Base-by-base conservation (phyloP, 2,888 invertebrate species). In the Apocheima hispidaria region DNA sequence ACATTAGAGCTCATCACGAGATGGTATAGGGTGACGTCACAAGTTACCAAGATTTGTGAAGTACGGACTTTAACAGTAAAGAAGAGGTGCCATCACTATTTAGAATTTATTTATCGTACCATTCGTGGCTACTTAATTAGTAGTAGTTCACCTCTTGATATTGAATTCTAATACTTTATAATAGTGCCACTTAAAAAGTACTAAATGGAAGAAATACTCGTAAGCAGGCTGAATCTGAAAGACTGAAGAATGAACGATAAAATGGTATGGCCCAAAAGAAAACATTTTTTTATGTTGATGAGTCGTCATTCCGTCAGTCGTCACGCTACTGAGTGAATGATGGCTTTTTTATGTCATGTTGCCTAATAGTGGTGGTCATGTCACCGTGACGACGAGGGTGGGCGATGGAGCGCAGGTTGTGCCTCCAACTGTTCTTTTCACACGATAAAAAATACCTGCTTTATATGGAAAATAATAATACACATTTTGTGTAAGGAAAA, bases 271-370 rank as follows among this genome's bases (percentile, higher is more conserved):
- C 10, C 4, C 1, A 4, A 7, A 9, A 2, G 2, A 18, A 18
- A 18, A 12, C 2, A 23, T 49, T 59, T 60, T 60, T 56, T 53
- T 4, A 53, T 48, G 57, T 62, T 55, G 58, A 62, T 58, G 50
- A 49, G 49, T 38, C 35, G n/a, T 51, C 40, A 41, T 51, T 40
- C 28, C 40, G 50, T 23, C 57, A 76, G 70, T 75, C 77, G 76
- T 77, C 79, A 78, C 60, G 67, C 55, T 63, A 55, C 68, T 68
- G 53, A 50, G 40, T 62, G 59, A 64, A 38, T 55, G 58, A 65
- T 55, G 61, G 18, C 44, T 18, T 65, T 56, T 65, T 68, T 69
- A 62, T 60, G 59, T 62, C 60, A 63, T 58, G 12, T 58, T 59
- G 61, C 52, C 50, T 63, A 61, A 46, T 61, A 36, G 53, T 49